Percentiles rank a stretch among this genome's conserved stretches.
Conservation (phyloP, 2,113 vertebrate genomes). For the Butorides virescens region DNA sequence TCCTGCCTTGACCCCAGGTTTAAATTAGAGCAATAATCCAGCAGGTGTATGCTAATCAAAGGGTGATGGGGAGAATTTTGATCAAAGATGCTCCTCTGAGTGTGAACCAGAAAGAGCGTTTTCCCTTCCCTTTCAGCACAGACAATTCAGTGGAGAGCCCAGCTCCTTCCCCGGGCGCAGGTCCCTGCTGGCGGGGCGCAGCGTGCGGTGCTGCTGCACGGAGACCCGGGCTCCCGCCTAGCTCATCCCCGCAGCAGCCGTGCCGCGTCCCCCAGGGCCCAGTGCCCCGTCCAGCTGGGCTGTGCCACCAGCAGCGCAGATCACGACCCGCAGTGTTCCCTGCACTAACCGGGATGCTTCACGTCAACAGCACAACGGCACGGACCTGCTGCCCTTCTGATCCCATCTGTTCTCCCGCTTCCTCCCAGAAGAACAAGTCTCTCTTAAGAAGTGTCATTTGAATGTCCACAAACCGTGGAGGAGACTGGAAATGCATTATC, state of each 20-base stretch:
- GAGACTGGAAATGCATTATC: not conserved
- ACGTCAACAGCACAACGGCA: not conserved
- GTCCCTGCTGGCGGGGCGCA: not conserved
- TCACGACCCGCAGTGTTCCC: fast-evolving
- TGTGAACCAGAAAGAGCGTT: not conserved
- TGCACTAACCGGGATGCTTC: not conserved
- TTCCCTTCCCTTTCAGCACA: not conserved
- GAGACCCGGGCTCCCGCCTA: fast-evolving
- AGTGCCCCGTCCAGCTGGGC: not conserved
- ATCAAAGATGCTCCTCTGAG: not conserved
- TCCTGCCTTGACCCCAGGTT: not conserved
- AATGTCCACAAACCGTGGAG: not conserved
- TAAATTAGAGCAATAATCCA: not conserved
- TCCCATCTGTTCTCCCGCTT: not conserved
- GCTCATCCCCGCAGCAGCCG: fast-evolving
- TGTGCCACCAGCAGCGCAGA: not conserved
- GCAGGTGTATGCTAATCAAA: not conserved
- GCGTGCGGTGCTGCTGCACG: fast-evolving
- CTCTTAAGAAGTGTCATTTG: not conserved
- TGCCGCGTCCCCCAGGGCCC: not conserved
- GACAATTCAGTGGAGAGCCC: not conserved
- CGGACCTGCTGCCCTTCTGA: not conserved
- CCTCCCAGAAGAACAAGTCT: not conserved
- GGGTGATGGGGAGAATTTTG: not conserved
- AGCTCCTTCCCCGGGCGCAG: not conserved